Evolutionary conservation across 2,888 invertebrate genomes (phyloP), one percentile per base, ranked within the genome.

Genomic region (Caenorhabditis sp.): DNA sequence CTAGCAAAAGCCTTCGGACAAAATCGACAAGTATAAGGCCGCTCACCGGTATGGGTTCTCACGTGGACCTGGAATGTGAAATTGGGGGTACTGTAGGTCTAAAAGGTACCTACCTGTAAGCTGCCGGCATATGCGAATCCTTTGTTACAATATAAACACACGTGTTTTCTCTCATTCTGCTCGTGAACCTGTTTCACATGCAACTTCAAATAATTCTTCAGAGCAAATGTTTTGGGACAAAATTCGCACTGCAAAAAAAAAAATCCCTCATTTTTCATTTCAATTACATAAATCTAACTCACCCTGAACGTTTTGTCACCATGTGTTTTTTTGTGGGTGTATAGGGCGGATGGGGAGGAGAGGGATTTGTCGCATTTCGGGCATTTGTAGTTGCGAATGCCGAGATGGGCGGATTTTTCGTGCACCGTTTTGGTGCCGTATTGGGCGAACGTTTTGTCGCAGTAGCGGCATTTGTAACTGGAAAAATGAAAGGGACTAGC

Each of bases 261-360:
- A n/a, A n/a, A n/a, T n/a, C 3, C 12, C 20, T n/a, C n/a, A n/a
- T n/a, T n/a, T 17, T 2, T n/a, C 3, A 20, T 36, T 60, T 3
- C 3, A n/a, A 43, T 25, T 43, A 26, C 5, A 3, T 25, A 58
- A 27, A 3, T 12, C 14, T 27, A 1, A 58, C 62, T 59, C 59
- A 80, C 80, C 50, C 69, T 58, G 67, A 78, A 87, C 12, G 74
- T 68, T 63, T 87, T 87, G 58, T 86, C 87, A 23, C 88, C 87
- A 68, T 87, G 87, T 3, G 88, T 87, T 69, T 87, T 87, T 70
- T 87, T 87, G 76, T 87, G 87, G 10, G 87, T 87, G 73, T 88
- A 87, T 23, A 87, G 80, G n/a, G 87, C 87, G 12, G 85, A 85
- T 10, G 87, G 87, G 1, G 88, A 88, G 8, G 85, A 84, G 49